Percentiles rank a stretch among this genome's conserved stretches.
Evolutionary conservation across 1,140 invertebrate genomes (phyloP).

Genomic region (Saccostrea glomerata): DNA sequence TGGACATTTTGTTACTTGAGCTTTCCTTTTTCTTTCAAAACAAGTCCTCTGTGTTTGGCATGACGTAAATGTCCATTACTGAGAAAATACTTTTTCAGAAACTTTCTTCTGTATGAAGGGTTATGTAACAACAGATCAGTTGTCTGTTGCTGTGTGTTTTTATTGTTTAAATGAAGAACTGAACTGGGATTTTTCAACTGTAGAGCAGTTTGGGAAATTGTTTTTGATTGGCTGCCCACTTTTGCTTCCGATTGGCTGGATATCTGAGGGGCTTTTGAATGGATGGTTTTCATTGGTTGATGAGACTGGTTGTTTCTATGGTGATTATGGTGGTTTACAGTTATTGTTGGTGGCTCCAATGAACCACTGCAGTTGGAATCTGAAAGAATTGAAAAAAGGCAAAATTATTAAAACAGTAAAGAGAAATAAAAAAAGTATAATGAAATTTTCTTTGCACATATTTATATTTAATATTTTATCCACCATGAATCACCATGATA

Average conservation of each 20-base stretch:
- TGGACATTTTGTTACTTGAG: neutral
- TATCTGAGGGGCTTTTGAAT: neutral
- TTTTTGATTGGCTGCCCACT: neutral
- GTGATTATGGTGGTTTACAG: neutral
- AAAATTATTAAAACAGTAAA: neutral
- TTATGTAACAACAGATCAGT: constrained; percentile 20
- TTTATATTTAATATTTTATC: neutral
- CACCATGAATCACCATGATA: neutral
- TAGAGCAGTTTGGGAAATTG: neutral
- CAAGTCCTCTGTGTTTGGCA: constrained; percentile 52
- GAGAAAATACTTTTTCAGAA: constrained; percentile 50
- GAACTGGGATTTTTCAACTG: neutral
- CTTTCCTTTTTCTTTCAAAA: neutral
- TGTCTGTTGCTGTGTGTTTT: neutral
- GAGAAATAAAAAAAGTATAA: neutral
- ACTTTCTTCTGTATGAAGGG: constrained; percentile 41
- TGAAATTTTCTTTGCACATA: neutral
- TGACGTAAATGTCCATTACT: constrained; percentile 56
- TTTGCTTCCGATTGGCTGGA: neutral
- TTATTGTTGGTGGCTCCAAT: neutral
- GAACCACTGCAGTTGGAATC: constrained; percentile 45
- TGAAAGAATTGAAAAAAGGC: constrained; percentile 34
- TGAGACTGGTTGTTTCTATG: constrained; percentile 4
- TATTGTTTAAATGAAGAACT: neutral
- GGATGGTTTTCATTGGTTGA: constrained; percentile 8